phyloP scores from a whole-genome alignment of 2,113 vertebrate genomes.

The Microtus richardsoni region DNA sequence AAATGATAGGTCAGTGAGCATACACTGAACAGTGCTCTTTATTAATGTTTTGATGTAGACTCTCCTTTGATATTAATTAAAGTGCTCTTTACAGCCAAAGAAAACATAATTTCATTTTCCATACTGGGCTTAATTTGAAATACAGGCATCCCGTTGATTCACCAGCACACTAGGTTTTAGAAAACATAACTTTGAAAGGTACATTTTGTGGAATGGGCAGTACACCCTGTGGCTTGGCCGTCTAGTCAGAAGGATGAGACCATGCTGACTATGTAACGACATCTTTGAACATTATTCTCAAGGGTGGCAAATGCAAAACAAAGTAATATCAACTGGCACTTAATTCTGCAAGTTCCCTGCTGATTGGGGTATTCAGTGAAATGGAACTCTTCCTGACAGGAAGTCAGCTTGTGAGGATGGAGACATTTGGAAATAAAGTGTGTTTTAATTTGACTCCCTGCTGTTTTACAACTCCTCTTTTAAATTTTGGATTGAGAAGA shows the following conservation, averaged over 20 bases:
- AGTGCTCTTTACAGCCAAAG: constrained; percentile 71
- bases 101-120: constrained; percentile 81
- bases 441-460: constrained; percentile 92
- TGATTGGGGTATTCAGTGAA: constrained; percentile 92
- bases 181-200: constrained; percentile 90
- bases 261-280: constrained; percentile 88
- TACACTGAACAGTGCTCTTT: constrained; percentile 43
- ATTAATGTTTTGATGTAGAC: constrained; percentile 50
- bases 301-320: constrained; percentile 95
- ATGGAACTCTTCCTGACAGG: constrained; percentile 96
- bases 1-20: constrained; percentile 45
- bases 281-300: constrained; percentile 95
- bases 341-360: constrained; percentile 94
- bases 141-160: constrained; percentile 89
- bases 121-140: constrained; percentile 81
- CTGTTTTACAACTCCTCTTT: constrained; percentile 87
- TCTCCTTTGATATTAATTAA: constrained; percentile 66
- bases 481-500: constrained; percentile 85
- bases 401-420: constrained; percentile 91
- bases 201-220: constrained; percentile 87
- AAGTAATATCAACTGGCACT: constrained; percentile 98
- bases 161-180: constrained; percentile 87
- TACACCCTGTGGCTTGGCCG: constrained; percentile 88
- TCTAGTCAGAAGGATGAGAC: constrained; percentile 91
- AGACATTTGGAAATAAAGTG: constrained; percentile 93